A percentile compares a stretch with the other conserved stretches of the same genome.
These are phyloP conservation scores for Eriosoma lanigerum DNA, from an alignment of 1,140 invertebrate species.

Conservation along the genomic window DNA sequence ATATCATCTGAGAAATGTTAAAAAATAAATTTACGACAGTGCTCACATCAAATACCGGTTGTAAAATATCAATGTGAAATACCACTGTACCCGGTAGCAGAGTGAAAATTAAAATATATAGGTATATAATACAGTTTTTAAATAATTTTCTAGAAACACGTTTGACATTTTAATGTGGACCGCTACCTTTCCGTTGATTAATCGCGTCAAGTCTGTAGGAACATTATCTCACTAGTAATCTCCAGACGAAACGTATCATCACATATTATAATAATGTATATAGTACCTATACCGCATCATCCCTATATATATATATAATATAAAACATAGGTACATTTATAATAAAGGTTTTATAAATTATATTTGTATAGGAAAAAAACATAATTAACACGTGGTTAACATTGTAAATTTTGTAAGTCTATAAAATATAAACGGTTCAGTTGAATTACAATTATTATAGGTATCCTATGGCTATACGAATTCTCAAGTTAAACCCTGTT, in stretches of 20 bases:
- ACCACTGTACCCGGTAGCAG: constrained; percentile 40
- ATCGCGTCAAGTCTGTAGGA: background rate
- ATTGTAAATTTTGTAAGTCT: too few relatives aligned
- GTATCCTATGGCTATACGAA: too few relatives aligned
- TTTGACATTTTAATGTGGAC: constrained; percentile 43
- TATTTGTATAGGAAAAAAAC: too few relatives aligned
- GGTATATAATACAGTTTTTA: constrained; percentile 10
- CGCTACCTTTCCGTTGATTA: constrained; percentile 38
- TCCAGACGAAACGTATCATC: constrained; percentile 4
- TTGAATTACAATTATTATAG: too few relatives aligned
- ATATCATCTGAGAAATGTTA: background rate
- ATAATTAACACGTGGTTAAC: too few relatives aligned
- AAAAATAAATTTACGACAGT: background rate
- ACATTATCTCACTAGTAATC: constrained; percentile 24
- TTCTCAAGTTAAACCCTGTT: too few relatives aligned
- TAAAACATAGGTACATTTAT: too few relatives aligned
- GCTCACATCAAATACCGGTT: background rate
- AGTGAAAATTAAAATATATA: constrained; percentile 31
- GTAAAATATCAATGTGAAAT: constrained; percentile 9
- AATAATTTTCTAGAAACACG: constrained; percentile 10
- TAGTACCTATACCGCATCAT: background rate
- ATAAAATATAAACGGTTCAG: too few relatives aligned
- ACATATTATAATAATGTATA: background rate
- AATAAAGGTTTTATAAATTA: too few relatives aligned
- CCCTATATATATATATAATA: background rate